Evolutionary conservation across 2,888 invertebrate species (phyloP).

Genomic region (Troides aeacus): DNA sequence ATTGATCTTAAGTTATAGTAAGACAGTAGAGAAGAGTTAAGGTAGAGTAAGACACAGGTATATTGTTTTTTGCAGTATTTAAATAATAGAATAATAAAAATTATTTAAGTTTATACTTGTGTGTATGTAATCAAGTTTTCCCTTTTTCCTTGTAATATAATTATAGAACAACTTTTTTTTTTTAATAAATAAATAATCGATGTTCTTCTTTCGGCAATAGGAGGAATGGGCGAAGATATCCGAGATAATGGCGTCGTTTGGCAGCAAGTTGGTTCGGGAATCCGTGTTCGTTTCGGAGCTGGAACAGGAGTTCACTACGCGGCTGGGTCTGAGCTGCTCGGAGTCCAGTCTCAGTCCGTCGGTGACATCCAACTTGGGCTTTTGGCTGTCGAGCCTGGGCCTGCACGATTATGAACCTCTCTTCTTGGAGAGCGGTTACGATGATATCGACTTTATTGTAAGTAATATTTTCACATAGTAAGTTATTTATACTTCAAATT

Average conservation of each 20-base stretch:
- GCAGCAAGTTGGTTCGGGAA: slow-evolving; percentile 88
- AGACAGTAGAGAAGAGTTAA: no score
- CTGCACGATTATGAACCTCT: slow-evolving; percentile 91
- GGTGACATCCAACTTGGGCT: slow-evolving; percentile 84
- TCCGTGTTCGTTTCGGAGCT: slow-evolving; percentile 89
- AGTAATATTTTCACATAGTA: slow-evolving; percentile 63
- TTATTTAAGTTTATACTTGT: no score
- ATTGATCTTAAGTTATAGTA: no score
- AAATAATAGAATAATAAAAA: no score
- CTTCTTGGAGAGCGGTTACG: slow-evolving; percentile 92
- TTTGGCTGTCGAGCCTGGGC: slow-evolving; percentile 88
- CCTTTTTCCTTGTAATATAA: no score
- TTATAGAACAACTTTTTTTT: no score
- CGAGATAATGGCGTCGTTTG: slow-evolving; percentile 96
- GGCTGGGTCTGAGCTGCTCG: slow-evolving; percentile 81
- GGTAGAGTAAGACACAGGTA: no score
- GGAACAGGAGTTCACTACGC: slow-evolving; percentile 88
- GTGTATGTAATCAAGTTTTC: no score
- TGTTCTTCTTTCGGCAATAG: slow-evolving; percentile 56
- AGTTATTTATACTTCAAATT: no score
- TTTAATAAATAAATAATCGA: no score
- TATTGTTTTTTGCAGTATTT: no score
- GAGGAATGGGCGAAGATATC: slow-evolving; percentile 98
- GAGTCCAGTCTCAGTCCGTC: slow-evolving; percentile 81
- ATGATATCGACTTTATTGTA: slow-evolving; percentile 95